phyloP scores from a whole-genome alignment of 2,888 invertebrate species.

The Lampropteryx suffumata region DNA sequence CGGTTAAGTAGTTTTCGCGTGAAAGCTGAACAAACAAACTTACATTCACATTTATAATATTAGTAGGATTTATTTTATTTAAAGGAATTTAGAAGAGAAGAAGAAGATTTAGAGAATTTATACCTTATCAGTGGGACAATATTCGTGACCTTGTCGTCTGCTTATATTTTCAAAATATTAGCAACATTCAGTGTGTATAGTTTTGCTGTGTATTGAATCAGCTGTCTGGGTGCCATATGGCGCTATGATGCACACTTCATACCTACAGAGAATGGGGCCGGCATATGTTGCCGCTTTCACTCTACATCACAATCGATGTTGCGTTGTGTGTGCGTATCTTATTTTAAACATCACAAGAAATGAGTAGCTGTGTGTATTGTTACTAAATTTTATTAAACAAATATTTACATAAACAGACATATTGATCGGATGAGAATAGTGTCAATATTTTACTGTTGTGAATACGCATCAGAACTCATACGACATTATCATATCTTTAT shows the following conservation, averaged over 20 bases:
- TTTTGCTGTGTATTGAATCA: conserved; percentile 58
- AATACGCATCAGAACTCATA: not conserved
- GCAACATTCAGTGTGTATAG: conserved; percentile 26
- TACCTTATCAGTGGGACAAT: conserved; percentile 8
- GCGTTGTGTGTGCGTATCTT: conserved; percentile 39
- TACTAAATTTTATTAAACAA: conserved; percentile 11
- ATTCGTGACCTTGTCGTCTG: conserved; percentile 31
- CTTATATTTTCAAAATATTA: conserved; percentile 19
- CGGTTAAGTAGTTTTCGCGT: too few relatives aligned
- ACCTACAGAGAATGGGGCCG: conserved; percentile 77
- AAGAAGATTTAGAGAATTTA: too few relatives aligned
- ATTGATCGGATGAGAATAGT: conserved; percentile 11
- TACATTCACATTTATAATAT: too few relatives aligned
- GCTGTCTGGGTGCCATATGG: conserved; percentile 75
- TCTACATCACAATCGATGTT: conserved; percentile 71
- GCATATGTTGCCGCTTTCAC: conserved; percentile 80
- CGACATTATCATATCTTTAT: not conserved
- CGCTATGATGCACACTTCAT: conserved; percentile 70
- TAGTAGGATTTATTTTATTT: too few relatives aligned
- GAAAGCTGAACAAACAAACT: too few relatives aligned
- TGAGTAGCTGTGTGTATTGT: conserved; percentile 9
- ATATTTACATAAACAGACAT: conserved; percentile 10
- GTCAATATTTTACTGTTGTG: conserved; percentile 13
- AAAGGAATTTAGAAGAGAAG: too few relatives aligned
- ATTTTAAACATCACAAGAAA: conserved; percentile 5